Evolutionary conservation across 2,888 invertebrate genomes (phyloP), one percentile per base, ranked within the genome.

Genomic region (Patella pellucida): DNA sequence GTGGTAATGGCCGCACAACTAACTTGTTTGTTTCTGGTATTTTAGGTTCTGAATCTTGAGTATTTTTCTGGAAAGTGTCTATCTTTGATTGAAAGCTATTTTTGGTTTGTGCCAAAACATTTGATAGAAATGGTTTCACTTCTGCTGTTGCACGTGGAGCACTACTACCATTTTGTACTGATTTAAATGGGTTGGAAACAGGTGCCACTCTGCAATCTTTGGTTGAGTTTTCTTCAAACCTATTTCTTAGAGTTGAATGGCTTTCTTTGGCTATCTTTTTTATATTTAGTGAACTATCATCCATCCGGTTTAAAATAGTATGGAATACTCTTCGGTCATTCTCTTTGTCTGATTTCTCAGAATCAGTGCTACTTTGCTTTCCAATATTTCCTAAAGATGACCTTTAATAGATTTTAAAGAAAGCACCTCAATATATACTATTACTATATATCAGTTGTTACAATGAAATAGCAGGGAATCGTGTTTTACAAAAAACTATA

Each of bases 341-440:
- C 52, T 78, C 78, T 52, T 76, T 78, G 27, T 81, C 81, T 1
- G 82, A 77, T n/a, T 73, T 76, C 27, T 80, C 79, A 1, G 79
- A 79, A 16, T 81, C 81, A 11, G 77, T 77, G 52, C 77, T 79
- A 56, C 62, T 77, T 50, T 74, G 74, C n/a, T 73, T 69, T 69
- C 72, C 71, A 56, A 51, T 52, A 11, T 69, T 56, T 27, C 41
- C 75, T 19, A 62, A 71, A 19, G 52, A 62, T 69, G 78, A 73
- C 56, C 78, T 77, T 31, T 51, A 69, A 52, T 2, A 71, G 62
- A 11, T 15, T 12, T 23, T 67, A 71, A 51, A 69, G 19, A 73
- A 27, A 68, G 50, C 12, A 31, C 27, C 41, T 54, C 50, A 71
- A 51, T 52, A 11, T 23, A 27, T 68, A 69, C 23, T n/a, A n/a